Evolutionary conservation across 2,888 invertebrate species (phyloP), one percentile per base, ranked within the genome.

Genomic region (Villa cingulata): DNA sequence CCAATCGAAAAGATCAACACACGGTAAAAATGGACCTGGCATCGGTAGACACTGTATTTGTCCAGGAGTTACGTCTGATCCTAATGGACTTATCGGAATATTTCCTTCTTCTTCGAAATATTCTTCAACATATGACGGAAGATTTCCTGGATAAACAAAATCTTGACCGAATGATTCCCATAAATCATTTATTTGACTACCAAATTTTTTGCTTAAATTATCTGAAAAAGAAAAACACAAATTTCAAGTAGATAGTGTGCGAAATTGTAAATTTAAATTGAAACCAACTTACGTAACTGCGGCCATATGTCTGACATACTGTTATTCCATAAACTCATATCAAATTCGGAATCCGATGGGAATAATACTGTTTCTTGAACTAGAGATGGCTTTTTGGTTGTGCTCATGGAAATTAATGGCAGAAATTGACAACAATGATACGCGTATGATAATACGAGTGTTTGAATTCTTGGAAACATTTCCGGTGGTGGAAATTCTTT

Each of bases 1-100:
- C 94, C 94, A 95, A 64, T 94, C 94, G 68, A 96, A 95, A 47
- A 95, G 74, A 68, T 95, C 95, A 62, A 88, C 86, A 67, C 95
- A 96, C 5, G 95, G 95, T 62, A 94, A 74, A 72, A 95, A 95
- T 4, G 95, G 94, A 23, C 89, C 90, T 3, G 91, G 91, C 62
- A 83, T 75, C 12, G 91, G 92, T 56, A 86, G 71, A 63, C 91
- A 91, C 57, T 84, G 83, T 19, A 71, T 61, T 0, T 68, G 62
- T 0, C 66, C 67, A 1, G 66, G 62, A 34, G 60, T 57, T 6
- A 62, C 50, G 46, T 68, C 70, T 4, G 63, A 51, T 1, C 52
- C 53, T 3, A 54, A 39, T 0, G 56, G 53, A 12, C 54, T 53
- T 27, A 62, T 54, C 47, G 60, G 58, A 53, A 27, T 62, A 44